A percentile compares a stretch with the other conserved stretches of the same genome.
phyloP scores from a whole-genome alignment of 2,888 invertebrate species.

The Dorcus parallelipipedus region DNA sequence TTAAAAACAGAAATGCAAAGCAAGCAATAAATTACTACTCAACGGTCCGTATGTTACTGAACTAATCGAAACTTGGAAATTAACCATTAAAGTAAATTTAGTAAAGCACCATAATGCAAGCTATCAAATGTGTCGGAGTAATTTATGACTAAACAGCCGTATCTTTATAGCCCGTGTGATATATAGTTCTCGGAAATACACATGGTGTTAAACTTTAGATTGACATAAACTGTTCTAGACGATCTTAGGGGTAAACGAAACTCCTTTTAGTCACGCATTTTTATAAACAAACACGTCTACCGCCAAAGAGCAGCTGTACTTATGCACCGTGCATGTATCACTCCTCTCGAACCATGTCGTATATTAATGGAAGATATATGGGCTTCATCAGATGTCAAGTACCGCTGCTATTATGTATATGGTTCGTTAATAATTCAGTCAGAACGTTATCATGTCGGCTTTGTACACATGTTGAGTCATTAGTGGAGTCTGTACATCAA shows the following conservation, averaged over 20 bases:
- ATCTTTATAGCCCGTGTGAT: constrained; percentile 44
- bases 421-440: constrained; percentile 43
- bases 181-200: constrained; percentile 46
- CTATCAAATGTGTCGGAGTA: constrained; percentile 42
- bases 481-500: constrained; percentile 45
- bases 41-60: too few species aligned
- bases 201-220: constrained; percentile 45
- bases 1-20: too few species aligned
- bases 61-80: too few species aligned
- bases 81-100: constrained; percentile 42
- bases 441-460: constrained; percentile 37
- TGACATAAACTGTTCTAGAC: constrained; percentile 42
- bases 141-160: constrained; percentile 46
- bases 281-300: constrained; percentile 36
- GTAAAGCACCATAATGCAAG: constrained; percentile 41
- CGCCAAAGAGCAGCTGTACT: constrained; percentile 3
- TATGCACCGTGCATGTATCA: neutral
- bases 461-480: constrained; percentile 46
- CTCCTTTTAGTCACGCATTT: constrained; percentile 45
- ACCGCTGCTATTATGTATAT: constrained; percentile 35
- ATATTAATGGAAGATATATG: constrained; percentile 19
- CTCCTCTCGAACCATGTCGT: neutral
- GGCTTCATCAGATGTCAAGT: constrained; percentile 24
- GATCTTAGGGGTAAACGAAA: constrained; percentile 39
- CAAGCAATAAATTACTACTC: too few species aligned